Evolutionary conservation across 2,113 vertebrate species (phyloP).

Genomic region (Etheostoma spectabile): DNA sequence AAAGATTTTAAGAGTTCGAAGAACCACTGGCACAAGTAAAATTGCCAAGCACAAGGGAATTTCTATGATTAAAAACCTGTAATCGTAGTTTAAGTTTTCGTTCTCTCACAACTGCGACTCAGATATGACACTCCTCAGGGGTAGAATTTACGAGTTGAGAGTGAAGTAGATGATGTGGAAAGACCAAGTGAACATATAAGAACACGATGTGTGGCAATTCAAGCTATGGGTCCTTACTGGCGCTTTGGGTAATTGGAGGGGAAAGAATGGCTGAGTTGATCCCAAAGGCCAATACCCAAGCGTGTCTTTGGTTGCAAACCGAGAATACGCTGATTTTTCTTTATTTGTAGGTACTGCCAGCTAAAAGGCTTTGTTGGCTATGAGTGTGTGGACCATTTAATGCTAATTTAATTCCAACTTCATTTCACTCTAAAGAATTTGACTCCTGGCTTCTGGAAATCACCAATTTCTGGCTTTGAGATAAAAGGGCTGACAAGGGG

Average conservation of each 20-base stretch:
- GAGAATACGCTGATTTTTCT: neutral
- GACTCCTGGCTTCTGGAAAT: neutral
- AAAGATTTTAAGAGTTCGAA: neutral
- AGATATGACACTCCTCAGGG: neutral
- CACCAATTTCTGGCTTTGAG: neutral
- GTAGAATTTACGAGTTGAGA: neutral
- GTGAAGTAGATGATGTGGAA: slow-evolving; percentile 1
- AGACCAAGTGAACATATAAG: neutral
- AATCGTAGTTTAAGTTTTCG: neutral
- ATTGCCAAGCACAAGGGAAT: no score
- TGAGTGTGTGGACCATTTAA: neutral
- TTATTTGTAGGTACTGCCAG: neutral
- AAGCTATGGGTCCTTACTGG: neutral
- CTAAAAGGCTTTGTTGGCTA: neutral
- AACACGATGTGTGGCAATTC: neutral
- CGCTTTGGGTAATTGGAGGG: neutral
- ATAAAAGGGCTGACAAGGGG: neutral
- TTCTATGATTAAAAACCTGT: neutral
- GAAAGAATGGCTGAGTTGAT: no score
- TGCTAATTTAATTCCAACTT: neutral
- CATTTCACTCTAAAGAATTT: neutral
- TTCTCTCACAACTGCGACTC: no score
- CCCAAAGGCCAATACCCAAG: neutral
- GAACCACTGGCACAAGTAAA: neutral
- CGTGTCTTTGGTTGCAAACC: neutral